Evolutionary conservation across 2,888 invertebrate species (phyloP).

Genomic region (Zeuzera pyrina): DNA sequence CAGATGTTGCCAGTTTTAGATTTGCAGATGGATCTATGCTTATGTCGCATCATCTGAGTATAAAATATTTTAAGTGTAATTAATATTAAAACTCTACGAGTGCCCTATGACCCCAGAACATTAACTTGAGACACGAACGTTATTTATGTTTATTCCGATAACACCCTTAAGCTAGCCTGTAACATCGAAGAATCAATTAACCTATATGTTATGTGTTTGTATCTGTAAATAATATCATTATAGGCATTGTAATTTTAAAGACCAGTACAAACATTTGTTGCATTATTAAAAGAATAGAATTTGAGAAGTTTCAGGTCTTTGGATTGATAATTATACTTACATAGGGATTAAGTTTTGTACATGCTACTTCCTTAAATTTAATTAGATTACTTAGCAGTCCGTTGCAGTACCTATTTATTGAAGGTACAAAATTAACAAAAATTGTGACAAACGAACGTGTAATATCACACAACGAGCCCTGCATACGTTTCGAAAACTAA

Average conservation of each 20-base stretch:
- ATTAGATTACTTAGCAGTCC: no score
- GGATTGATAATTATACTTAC: constrained; percentile 20
- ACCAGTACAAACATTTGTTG: constrained; percentile 7
- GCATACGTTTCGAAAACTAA: constrained; percentile 25
- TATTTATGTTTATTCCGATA: constrained; percentile 10
- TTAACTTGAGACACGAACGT: constrained; percentile 6
- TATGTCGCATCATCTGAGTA: no score
- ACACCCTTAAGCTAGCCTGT: constrained; percentile 4
- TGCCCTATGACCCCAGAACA: no score
- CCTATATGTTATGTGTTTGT: no score
- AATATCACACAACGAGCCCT: constrained; percentile 50
- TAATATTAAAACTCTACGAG: no score
- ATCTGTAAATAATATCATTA: no score
- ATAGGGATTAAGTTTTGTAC: constrained; percentile 14
- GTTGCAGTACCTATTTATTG: constrained; percentile 1
- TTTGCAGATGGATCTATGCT: no score
- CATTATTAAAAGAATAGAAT: constrained; percentile 10
- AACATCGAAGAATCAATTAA: constrained; percentile 1
- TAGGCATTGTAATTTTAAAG: constrained; percentile 8
- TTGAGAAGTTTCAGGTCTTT: constrained; percentile 20
- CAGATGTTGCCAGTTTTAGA: no score
- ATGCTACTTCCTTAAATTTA: constrained; percentile 3
- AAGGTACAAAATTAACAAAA: constrained; percentile 14
- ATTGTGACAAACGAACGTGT: constrained; percentile 36
- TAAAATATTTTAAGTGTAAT: no score